Percentiles rank a stretch among this genome's conserved stretches.
Evolutionary conservation across 2,888 invertebrate genomes (phyloP).

Genomic region (Xestoiulus laeticollis): DNA sequence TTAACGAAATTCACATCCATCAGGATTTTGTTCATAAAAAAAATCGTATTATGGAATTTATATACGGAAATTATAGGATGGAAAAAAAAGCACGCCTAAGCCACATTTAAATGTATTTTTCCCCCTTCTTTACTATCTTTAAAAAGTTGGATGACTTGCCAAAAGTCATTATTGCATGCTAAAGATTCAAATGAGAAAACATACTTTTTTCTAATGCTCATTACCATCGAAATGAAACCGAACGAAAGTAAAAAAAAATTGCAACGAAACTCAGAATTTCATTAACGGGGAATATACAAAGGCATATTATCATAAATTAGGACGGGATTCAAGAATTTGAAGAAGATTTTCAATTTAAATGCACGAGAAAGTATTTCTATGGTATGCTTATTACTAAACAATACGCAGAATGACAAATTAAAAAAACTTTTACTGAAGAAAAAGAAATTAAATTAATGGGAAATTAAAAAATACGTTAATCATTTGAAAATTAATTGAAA

Average conservation of each 20-base stretch:
- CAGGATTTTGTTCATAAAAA: background rate
- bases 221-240: background rate
- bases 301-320: slow-evolving; percentile 18
- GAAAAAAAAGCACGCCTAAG: background rate
- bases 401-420: no score
- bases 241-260: background rate
- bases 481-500: no score
- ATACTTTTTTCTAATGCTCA: background rate
- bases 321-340: background rate
- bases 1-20: background rate
- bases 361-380: background rate
- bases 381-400: background rate
- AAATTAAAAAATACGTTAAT: no score
- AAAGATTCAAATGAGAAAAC: slow-evolving; percentile 22
- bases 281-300: background rate
- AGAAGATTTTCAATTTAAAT: slow-evolving; percentile 23
- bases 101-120: background rate
- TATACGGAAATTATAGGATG: background rate
- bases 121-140: background rate
- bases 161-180: slow-evolving; percentile 15
- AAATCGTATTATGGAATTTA: background rate
- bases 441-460: no score
- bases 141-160: slow-evolving; percentile 31
- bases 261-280: background rate
- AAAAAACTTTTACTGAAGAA: no score